Base-by-base conservation (phyloP, 2,888 invertebrate genomes). In the Leucophora obtusa region DNA sequence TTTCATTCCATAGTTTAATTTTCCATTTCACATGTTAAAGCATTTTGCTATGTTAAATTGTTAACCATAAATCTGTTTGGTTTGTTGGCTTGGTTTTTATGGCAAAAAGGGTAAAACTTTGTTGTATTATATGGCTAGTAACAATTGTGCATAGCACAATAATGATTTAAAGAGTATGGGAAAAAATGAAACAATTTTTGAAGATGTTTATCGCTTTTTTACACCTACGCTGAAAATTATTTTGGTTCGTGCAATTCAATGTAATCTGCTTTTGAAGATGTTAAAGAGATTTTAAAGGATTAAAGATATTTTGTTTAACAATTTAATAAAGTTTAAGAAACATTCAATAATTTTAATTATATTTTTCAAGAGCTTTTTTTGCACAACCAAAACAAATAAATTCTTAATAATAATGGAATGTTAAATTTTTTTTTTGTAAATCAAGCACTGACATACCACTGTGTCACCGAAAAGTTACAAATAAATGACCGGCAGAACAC, bases 201-300 rank as follows among this genome's bases (percentile, higher is more conserved):
- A 66, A 77, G 77, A 77, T 77, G 53, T 54, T 65, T 71, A 77
- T 77, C 77, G 17, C 47, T 71, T 71, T 47, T 59, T 77, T 59
- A 77, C 71, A 54, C 77, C 77, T 77, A 77, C 77, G 43, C 71
- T 53, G 15, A 54, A 60, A 43, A 35, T 38, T 15, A 24, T 51
- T n/a, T 18, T 54, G 21, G 11, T 11, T 28, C 14, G 0, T n/a
- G 14, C 2, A 3, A n/a, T 47, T n/a, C 5, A 47, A 47, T 47
- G 43, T 47, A 5, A 11, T 11, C 14, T 11, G 38, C 11, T 38
- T 38, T 38, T 38, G 38, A 38, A 38, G 38, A 38, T 38, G 11
- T 1, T 38, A 38, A 38, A 38, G n/a, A n/a, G 4, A 3, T 21
- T 21, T 21, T 3, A 21, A 21, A 21, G 2, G 21, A 3, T 21